Conservation (phyloP, 2,888 invertebrate genomes). For the Portevinia maculata region DNA sequence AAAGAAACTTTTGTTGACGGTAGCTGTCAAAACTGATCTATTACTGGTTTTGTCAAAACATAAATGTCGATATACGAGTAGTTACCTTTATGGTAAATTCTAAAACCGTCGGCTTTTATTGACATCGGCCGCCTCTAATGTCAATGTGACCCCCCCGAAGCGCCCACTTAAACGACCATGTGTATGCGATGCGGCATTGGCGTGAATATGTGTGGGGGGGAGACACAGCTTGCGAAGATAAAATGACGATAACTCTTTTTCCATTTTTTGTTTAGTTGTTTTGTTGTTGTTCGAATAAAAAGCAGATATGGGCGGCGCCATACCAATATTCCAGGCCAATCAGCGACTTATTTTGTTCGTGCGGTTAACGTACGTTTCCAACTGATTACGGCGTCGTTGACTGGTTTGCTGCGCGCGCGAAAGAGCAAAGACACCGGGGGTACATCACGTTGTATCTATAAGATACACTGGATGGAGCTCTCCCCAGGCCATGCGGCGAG, state of each 20-base stretch:
- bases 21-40: slow-evolving; percentile 48
- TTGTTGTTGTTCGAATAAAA: slow-evolving; percentile 75
- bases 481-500: slow-evolving; percentile 58
- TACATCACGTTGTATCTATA: slow-evolving; percentile 73
- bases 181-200: slow-evolving; percentile 34
- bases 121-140: slow-evolving; percentile 62
- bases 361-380: slow-evolving; percentile 73
- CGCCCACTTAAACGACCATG: slow-evolving; percentile 14
- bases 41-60: not conserved
- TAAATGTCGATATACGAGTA: not conserved
- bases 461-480: slow-evolving; percentile 69
- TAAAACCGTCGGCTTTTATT: slow-evolving; percentile 63
- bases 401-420: slow-evolving; percentile 70
- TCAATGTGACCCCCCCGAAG: slow-evolving; percentile 38
- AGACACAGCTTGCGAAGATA: slow-evolving; percentile 69
- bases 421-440: slow-evolving; percentile 71
- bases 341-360: slow-evolving; percentile 76
- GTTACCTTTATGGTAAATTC: slow-evolving; percentile 6
- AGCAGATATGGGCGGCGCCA: slow-evolving; percentile 83
- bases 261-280: slow-evolving; percentile 15
- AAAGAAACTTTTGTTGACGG: slow-evolving; percentile 20
- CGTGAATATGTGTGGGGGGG: slow-evolving; percentile 57
- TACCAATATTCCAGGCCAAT: slow-evolving; percentile 80
- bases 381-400: slow-evolving; percentile 72
- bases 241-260: slow-evolving; percentile 70